These are phyloP conservation scores for Myopa tessellatipennis DNA, from an alignment of 2,888 invertebrate species.

Conservation along the genomic window DNA sequence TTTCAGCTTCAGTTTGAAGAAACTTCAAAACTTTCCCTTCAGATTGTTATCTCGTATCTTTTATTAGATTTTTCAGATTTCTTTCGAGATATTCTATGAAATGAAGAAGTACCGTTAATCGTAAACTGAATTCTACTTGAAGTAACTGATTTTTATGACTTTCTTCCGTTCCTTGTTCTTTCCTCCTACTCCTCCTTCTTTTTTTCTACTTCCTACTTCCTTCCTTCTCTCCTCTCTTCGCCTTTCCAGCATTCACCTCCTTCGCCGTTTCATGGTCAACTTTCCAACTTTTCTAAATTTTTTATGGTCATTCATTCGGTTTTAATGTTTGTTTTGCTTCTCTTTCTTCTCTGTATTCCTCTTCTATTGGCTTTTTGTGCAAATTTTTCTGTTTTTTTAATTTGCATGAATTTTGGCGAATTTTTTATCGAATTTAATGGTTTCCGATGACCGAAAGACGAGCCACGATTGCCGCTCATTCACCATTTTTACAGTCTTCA, in stretches of 20 bases:
- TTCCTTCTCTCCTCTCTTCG: neutral
- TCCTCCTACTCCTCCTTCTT: neutral
- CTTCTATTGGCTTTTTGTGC: neutral
- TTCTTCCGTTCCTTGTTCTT: neutral
- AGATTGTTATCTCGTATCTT: neutral
- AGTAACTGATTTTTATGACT: neutral
- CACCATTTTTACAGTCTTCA: neutral
- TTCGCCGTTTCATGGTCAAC: neutral
- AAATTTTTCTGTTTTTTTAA: neutral
- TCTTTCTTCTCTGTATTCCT: neutral
- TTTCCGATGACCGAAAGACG: neutral
- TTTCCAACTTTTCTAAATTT: neutral
- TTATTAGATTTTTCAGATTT: neutral
- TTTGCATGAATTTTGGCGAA: constrained; percentile 20
- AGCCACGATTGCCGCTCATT: neutral
- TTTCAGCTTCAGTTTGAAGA: too few relatives aligned
- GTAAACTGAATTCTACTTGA: neutral
- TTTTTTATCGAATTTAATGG: neutral
- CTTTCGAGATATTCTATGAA: too few relatives aligned
- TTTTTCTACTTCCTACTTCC: neutral
- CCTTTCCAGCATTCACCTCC: neutral
- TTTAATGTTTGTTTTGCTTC: neutral
- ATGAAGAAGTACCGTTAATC: too few relatives aligned
- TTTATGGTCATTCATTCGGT: too few relatives aligned
- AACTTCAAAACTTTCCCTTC: too few relatives aligned